These are phyloP conservation scores for Actinia tenebrosa DNA, from an alignment of 64 coral and sea anemone genomes.

Conservation along the genomic window DNA sequence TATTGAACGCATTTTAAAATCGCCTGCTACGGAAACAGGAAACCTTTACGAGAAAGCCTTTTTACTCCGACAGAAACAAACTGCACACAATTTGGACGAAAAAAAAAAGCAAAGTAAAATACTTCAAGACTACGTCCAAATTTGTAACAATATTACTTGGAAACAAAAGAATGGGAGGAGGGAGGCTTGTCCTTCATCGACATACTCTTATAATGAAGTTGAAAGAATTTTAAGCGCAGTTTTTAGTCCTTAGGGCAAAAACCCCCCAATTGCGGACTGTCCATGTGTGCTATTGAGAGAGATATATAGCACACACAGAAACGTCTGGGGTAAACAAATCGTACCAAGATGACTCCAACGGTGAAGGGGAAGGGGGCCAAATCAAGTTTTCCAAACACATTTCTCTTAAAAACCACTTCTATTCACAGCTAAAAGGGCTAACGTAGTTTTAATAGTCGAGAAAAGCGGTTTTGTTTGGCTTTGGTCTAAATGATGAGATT, in stretches of 20 bases:
- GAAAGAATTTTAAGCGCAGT: conserved; percentile 7
- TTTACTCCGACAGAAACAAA: background rate
- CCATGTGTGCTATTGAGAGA: background rate
- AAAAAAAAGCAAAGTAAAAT: background rate
- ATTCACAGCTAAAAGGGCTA: background rate
- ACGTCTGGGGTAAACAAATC: background rate
- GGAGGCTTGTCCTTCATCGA: background rate
- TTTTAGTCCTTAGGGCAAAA: conserved; percentile 5
- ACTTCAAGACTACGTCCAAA: background rate
- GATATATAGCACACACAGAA: background rate
- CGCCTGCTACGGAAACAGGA: conserved; percentile 29
- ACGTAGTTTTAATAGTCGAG: conserved; percentile 5
- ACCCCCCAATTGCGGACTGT: background rate
- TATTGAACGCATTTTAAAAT: conserved; percentile 21
- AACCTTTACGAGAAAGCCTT: conserved; percentile 13
- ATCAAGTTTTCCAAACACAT: background rate
- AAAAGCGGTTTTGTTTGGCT: background rate
- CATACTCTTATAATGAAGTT: background rate
- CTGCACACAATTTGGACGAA: background rate
- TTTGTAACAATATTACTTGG: background rate
- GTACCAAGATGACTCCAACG: background rate
- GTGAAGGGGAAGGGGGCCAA: background rate
- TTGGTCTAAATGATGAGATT: conserved; percentile 8
- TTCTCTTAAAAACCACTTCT: background rate
- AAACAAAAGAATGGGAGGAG: background rate